Base-by-base conservation (phyloP, 2,888 invertebrate genomes). In the Toxonevra muliebris region DNA sequence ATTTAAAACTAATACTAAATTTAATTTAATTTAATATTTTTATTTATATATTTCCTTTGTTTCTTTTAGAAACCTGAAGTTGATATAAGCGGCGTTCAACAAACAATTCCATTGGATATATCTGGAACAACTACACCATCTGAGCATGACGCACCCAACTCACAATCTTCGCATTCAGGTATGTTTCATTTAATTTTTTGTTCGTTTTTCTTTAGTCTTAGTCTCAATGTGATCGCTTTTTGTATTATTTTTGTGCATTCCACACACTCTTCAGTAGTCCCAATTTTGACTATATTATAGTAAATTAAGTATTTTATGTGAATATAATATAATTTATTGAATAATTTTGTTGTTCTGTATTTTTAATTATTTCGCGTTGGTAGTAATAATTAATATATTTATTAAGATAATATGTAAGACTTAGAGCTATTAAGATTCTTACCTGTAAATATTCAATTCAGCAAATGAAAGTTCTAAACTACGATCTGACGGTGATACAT, bases 151-250 rank as follows among this genome's bases (percentile, higher is more conserved):
- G 81, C 82, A 53, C 84, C 85, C 13, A 81, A 82, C 73, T 83
- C 85, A 54, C 85, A 85, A 77, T 83, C 85, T 57, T 83, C 85
- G 65, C 85, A 85, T 77, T 84, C 85, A 71, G 85, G 85, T 85
- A 79, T 78, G 70, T 54, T 40, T 17, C 12, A 48, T 15, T 62
- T 12, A 30, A 19, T 42, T 57, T 48, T 20, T 19, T 53, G 45
- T 19, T 12, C 10, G 48, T 54, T 45, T 15, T 17, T 61, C 1
- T 48, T 54, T 54, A 15, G 12, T 63, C 60, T 10, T 52, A 13
- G 19, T 53, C 61, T 71, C 64, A 64, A 50, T 64, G 30, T 69
- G 57, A 66, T 62, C 65, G 61, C 62, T 68, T 59, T 69, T 58
- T 67, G 65, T 65, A 64, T 71, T 57, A 66, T 67, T 69, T 65